These are phyloP conservation scores for Chrosomus eos DNA, from an alignment of 2,797 vertebrate species.

Conservation along the genomic window DNA sequence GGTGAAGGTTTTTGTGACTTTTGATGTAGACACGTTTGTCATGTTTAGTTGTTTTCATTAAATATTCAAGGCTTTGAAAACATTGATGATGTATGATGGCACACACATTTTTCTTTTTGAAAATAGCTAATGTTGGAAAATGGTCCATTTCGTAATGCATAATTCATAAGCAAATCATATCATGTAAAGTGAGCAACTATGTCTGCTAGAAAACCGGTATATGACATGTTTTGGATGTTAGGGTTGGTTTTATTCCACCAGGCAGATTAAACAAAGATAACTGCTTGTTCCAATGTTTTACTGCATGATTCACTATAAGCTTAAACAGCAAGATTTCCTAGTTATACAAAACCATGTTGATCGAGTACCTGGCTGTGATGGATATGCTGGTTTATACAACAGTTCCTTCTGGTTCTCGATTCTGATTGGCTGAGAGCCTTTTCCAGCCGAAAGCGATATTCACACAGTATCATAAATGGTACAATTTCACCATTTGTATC, in stretches of 20 bases:
- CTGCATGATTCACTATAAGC: background rate
- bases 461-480: too few relatives aligned
- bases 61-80: conserved; percentile 54
- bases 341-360: background rate
- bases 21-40: conserved; percentile 50
- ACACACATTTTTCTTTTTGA: conserved; percentile 43
- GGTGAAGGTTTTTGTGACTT: conserved; percentile 26
- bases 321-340: background rate
- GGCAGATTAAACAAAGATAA: background rate
- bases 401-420: too few relatives aligned
- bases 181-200: background rate
- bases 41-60: conserved; percentile 52
- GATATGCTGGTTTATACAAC: too few relatives aligned
- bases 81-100: conserved; percentile 36
- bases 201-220: background rate
- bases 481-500: too few relatives aligned
- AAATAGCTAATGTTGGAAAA: conserved; percentile 23
- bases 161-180: background rate
- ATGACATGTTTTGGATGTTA: background rate
- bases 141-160: conserved; percentile 25
- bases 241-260: background rate
- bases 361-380: background rate
- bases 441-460: too few relatives aligned
- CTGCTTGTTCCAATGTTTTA: background rate
- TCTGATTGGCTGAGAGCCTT: too few relatives aligned